Conservation (phyloP, 2,113 vertebrate species). For the Macheiramphus alcinus region DNA sequence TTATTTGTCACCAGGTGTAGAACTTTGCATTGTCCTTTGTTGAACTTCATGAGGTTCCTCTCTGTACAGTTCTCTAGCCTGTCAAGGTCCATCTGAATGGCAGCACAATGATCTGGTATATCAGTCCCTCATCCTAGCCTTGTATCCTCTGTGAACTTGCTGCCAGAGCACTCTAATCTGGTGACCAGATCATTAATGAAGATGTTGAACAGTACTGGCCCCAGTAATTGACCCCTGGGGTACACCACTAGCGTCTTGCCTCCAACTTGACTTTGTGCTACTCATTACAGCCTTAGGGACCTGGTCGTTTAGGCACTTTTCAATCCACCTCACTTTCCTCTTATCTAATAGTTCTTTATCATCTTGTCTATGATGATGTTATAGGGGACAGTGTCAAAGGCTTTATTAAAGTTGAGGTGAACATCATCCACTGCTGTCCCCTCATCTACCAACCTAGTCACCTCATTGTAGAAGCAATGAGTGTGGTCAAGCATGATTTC, state of each 20-base stretch:
- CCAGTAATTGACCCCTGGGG: too few species aligned
- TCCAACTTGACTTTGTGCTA: not conserved
- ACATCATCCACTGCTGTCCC: not conserved
- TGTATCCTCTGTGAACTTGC: not conserved
- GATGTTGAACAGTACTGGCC: not conserved
- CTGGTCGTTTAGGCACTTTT: not conserved
- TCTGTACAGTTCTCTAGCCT: not conserved
- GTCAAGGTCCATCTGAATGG: not conserved
- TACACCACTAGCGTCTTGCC: not conserved
- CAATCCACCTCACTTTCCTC: accelerated
- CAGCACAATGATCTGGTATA: not conserved
- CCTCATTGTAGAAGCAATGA: not conserved
- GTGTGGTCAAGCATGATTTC: not conserved
- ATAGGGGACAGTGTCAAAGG: not conserved
- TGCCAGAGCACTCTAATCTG: not conserved
- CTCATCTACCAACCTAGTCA: not conserved
- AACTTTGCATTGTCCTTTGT: not conserved
- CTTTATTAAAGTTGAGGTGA: not conserved
- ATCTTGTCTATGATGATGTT: not conserved
- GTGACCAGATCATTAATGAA: not conserved
- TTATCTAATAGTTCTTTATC: accelerated
- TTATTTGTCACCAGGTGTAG: not conserved
- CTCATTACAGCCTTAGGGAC: not conserved
- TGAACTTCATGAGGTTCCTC: not conserved
- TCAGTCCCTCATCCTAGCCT: too few species aligned